Evolutionary conservation across 2,888 invertebrate genomes (phyloP), one percentile per base, ranked within the genome.

Genomic region (Phalera bucephala): DNA sequence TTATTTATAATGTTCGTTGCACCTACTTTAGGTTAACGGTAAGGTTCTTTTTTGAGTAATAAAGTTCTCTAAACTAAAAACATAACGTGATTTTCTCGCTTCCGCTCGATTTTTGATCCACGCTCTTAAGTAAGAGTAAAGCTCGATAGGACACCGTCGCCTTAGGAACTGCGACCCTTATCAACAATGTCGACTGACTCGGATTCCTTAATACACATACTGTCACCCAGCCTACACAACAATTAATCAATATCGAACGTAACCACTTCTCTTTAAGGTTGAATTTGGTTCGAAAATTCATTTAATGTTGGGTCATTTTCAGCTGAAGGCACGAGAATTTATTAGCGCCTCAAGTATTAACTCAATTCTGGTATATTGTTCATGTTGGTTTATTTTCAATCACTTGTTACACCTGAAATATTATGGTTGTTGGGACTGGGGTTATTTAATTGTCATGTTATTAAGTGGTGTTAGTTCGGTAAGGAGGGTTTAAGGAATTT

Each of bases 101-200:
- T 17, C n/a, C n/a, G n/a, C 62, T 49, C 52, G 19, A 52, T 34
- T 45, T 58, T 71, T 72, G 52, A 14, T 41, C 62, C 60, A 47
- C 38, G 44, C 39, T 52, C 55, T 62, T 63, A 72, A 74, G 69
- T 68, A 70, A 66, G 52, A 78, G 71, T 69, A 72, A 76, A 74
- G 72, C 68, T 73, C 73, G 73, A 78, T 77, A 78, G 75, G 66
- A 71, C 69, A 63, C 73, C 67, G 71, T 74, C 72, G 78, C 79
- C 81, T 76, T 74, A 77, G 78, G 77, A 80, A 62, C 73, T 72
- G 71, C 65, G 76, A 85, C 86, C 86, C 85, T 83, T 85, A 83
- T 85, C 85, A 86, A 82, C 81, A 74, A 70, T 69, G 74, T 72
- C 71, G 71, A 60, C 67, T 70, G 69, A 72, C 77, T 79, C 57